Base-by-base conservation (phyloP, 2,113 vertebrate species). In the Paradisaea rubra region DNA sequence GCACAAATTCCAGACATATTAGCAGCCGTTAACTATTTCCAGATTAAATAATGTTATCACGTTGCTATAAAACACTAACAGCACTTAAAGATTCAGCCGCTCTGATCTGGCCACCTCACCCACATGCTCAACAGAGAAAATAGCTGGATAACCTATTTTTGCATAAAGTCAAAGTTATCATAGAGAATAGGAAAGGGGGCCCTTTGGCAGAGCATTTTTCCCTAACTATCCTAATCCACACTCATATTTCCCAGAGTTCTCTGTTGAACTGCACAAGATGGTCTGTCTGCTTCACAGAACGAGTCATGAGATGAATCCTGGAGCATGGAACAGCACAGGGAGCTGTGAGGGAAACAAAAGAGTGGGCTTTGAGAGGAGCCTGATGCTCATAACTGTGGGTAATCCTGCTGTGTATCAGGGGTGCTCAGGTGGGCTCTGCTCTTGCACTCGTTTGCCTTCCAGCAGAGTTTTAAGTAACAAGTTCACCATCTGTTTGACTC, bases 21-120 rank as follows among this genome's bases (percentile, higher is more conserved):
- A 98, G 93, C 96, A 94, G 95, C 95, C 95, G 17, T 98, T 98
- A 97, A 98, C 92, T 95, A 97, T 96, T 98, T 98, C 97, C 95
- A 98, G 94, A 97, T 98, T 97, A 98, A 98, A 97, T 82, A 93
- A 77, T 85, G 92, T 96, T 98, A 98, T 98, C 98, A 97, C 80
- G 56, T 96, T 95, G 96, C 97, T 97, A 96, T 96, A 97, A 98
- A 98, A 98, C 97, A 95, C 95, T 96, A 93, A 97, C 86, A 87
- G 52, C 70, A 97, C 97, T 98, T 97, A 95, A 91, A 95, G 96
- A 97, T 97, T 97, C 91, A 92, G 95, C 93, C 74, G 61, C 96
- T 98, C 97, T 98, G 97, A 98, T 98, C 97, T 97, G 98, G 94
- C 96, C 94, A 97, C 98, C 98, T 98, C 95, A 98, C 97, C 97